phyloP scores from a whole-genome alignment of 2,888 invertebrate genomes.

The Agonopterix subpropinquella region DNA sequence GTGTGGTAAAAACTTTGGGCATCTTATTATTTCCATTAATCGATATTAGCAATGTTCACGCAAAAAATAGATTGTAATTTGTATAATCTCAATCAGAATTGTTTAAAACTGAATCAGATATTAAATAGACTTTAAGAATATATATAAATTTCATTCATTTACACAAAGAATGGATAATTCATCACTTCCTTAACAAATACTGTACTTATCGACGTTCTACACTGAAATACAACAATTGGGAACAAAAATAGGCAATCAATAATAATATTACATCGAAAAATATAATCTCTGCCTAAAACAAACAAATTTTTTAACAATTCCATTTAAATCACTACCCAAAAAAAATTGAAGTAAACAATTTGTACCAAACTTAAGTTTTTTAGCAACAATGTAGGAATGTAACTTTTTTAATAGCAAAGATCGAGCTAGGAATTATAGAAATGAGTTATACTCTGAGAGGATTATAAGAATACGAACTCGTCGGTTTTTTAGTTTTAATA shows the following conservation, averaged over 20 bases:
- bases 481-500: too few relatives aligned
- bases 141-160: background rate
- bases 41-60: too few relatives aligned
- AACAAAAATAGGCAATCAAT: conserved; percentile 36
- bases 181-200: conserved; percentile 42
- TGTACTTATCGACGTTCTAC: conserved; percentile 46
- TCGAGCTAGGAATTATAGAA: conserved; percentile 32
- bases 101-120: too few relatives aligned
- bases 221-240: conserved; percentile 54
- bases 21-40: too few relatives aligned
- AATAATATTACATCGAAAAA: conserved; percentile 65
- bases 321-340: conserved; percentile 35
- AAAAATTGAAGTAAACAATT: conserved; percentile 23
- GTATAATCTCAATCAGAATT: too few relatives aligned
- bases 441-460: conserved; percentile 26
- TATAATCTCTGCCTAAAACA: conserved; percentile 66
- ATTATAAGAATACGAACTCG: too few relatives aligned
- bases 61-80: too few relatives aligned
- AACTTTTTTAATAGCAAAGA: conserved; percentile 37
- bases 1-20: too few relatives aligned
- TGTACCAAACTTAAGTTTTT: conserved; percentile 34
- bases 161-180: conserved; percentile 2
- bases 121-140: background rate
- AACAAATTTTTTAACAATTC: conserved; percentile 50
- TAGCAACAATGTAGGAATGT: conserved; percentile 58